phyloP scores from a whole-genome alignment of 2,797 vertebrate genomes.

The Dicrostonyx torquatus region DNA sequence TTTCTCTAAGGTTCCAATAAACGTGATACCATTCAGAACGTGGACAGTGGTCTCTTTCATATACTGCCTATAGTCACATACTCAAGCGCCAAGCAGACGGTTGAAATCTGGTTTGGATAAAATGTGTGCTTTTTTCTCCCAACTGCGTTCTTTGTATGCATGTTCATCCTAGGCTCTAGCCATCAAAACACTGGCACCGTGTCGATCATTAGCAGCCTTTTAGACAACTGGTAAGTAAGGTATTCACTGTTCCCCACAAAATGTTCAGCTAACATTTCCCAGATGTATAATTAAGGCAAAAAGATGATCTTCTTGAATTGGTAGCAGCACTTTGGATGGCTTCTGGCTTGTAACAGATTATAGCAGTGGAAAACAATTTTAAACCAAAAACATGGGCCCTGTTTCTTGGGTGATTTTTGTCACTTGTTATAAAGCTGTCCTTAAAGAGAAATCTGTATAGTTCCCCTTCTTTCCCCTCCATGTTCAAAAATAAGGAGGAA shows the following conservation, averaged over 20 bases:
- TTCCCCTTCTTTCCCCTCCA: constrained; percentile 51
- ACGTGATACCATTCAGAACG: constrained; percentile 86
- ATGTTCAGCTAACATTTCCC: constrained; percentile 87
- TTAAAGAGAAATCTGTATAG: constrained; percentile 70
- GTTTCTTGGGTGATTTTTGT: constrained; percentile 53
- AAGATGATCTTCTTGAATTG: constrained; percentile 87
- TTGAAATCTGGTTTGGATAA: constrained; percentile 89
- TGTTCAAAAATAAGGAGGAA: not conserved
- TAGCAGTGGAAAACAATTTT: constrained; percentile 81
- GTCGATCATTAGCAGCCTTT: constrained; percentile 86
- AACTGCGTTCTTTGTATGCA: constrained; percentile 87
- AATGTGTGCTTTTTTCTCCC: constrained; percentile 83
- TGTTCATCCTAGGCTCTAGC: constrained; percentile 86
- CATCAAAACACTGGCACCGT: constrained; percentile 88
- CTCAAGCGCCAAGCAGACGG: constrained; percentile 88
- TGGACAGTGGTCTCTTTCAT: constrained; percentile 89
- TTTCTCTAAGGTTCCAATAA: constrained; percentile 86
- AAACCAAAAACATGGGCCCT: constrained; percentile 76
- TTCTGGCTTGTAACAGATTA: constrained; percentile 82
- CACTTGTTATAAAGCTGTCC: constrained; percentile 53
- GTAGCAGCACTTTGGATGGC: constrained; percentile 82
- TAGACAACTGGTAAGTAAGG: constrained; percentile 88
- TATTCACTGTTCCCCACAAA: constrained; percentile 86
- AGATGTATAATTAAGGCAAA: constrained; percentile 88
- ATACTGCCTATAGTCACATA: constrained; percentile 84